phyloP scores from a whole-genome alignment of 1,140 invertebrate species.

The Solen grandis region DNA sequence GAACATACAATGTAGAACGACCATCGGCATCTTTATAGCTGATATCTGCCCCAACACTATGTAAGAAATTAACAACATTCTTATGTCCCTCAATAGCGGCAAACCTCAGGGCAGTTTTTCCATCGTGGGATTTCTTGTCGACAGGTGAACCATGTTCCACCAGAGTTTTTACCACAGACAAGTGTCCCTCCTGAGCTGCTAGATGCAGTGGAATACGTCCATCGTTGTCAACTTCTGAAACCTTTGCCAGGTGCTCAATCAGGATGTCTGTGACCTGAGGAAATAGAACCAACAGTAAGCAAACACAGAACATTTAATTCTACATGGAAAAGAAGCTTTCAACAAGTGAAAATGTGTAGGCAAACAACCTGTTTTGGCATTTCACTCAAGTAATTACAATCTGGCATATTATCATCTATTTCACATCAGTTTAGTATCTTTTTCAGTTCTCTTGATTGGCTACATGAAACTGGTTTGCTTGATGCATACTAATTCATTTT shows the following conservation, averaged over 20 bases:
- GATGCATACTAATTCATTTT: no score
- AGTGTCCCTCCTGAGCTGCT: constrained; percentile 79
- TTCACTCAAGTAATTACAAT: no score
- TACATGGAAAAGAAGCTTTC: no score
- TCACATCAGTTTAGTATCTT: no score
- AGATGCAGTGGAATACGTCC: constrained; percentile 81
- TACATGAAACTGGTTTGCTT: no score
- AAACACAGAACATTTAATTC: no score
- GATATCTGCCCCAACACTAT: constrained; percentile 89
- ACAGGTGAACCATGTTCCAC: constrained; percentile 81
- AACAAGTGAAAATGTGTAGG: no score
- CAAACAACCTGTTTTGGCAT: no score
- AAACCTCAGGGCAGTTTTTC: constrained; percentile 92
- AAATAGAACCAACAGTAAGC: constrained; percentile 42
- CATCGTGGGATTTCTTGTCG: constrained; percentile 94
- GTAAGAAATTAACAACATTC: constrained; percentile 83
- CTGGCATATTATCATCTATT: no score
- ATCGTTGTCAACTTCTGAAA: constrained; percentile 93
- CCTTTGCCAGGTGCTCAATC: constrained; percentile 94
- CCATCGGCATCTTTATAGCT: constrained; percentile 96
- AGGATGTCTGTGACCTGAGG: constrained; percentile 84
- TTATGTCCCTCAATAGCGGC: constrained; percentile 92
- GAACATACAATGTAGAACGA: constrained; percentile 93
- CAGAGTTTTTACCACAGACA: constrained; percentile 71
- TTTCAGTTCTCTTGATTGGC: no score